Percentiles rank a stretch among this genome's conserved stretches.
Evolutionary conservation across 2,888 invertebrate species (phyloP).

Genomic region (Synergus itoensis): DNA sequence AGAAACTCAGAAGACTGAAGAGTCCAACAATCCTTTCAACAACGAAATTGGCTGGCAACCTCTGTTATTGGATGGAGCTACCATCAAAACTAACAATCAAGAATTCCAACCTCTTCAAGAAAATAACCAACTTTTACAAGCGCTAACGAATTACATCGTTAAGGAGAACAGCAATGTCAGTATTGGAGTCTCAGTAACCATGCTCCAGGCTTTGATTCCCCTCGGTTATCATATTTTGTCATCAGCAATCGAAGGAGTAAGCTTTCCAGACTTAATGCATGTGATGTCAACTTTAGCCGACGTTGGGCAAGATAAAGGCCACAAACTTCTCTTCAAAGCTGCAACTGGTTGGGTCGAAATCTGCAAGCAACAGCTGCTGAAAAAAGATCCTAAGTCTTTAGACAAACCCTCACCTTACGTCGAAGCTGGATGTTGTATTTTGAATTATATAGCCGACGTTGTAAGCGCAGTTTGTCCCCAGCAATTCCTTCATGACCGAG

Average conservation of each 20-base stretch:
- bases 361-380: constrained; percentile 81
- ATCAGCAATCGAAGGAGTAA: constrained; percentile 82
- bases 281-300: constrained; percentile 92
- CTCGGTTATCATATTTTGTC: constrained; percentile 85
- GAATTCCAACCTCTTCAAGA: constrained; percentile 81
- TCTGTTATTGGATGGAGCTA: constrained; percentile 61
- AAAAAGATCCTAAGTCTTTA: constrained; percentile 78
- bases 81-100: constrained; percentile 61
- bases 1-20: constrained; percentile 60
- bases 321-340: constrained; percentile 89
- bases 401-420: constrained; percentile 80
- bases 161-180: constrained; percentile 83
- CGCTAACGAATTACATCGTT: constrained; percentile 86
- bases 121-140: constrained; percentile 85
- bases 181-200: constrained; percentile 82
- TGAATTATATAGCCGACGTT: constrained; percentile 91
- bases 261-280: constrained; percentile 88
- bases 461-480: constrained; percentile 80
- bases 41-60: constrained; percentile 66
- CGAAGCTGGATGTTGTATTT: constrained; percentile 90
- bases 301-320: constrained; percentile 89
- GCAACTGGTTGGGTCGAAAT: constrained; percentile 88
- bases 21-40: constrained; percentile 55
- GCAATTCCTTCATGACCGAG: constrained; percentile 74
- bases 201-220: constrained; percentile 87